phyloP scores from a whole-genome alignment of 1,140 invertebrate genomes.

The Drosophila orena region DNA sequence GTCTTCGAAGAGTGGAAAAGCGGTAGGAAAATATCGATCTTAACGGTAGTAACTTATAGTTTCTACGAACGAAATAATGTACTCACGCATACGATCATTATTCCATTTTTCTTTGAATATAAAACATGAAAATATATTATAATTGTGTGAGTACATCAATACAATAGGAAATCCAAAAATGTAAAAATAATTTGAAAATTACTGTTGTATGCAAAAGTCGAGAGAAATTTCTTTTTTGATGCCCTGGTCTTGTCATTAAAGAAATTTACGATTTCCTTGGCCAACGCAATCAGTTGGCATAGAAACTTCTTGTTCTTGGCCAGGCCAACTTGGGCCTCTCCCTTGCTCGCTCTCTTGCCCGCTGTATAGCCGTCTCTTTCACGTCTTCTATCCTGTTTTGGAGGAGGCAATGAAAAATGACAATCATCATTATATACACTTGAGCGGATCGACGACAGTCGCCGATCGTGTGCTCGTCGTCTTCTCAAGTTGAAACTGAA shows the following conservation, averaged over 20 bases:
- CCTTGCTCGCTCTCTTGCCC: slow-evolving; percentile 2
- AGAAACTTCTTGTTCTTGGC: slow-evolving; percentile 39
- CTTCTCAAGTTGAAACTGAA: slow-evolving; percentile 58
- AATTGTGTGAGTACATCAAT: too few relatives aligned
- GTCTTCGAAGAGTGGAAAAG: neutral
- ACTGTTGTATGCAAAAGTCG: neutral
- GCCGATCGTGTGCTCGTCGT: slow-evolving; percentile 19
- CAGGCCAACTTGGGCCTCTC: slow-evolving; percentile 5
- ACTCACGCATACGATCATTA: too few relatives aligned
- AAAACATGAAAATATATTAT: too few relatives aligned
- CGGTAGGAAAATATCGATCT: too few relatives aligned
- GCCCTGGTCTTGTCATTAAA: neutral
- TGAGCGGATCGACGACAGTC: slow-evolving; percentile 40
- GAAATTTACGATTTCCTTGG: slow-evolving; percentile 36
- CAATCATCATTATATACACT: slow-evolving; percentile 80
- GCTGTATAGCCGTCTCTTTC: neutral
- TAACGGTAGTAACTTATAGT: neutral
- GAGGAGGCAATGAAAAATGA: slow-evolving; percentile 69
- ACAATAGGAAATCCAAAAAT: neutral
- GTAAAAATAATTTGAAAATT: slow-evolving; percentile 1
- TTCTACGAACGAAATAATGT: too few relatives aligned
- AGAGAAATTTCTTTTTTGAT: neutral
- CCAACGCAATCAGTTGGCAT: slow-evolving; percentile 26
- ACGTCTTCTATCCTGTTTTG: slow-evolving; percentile 12
- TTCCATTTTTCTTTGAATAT: too few relatives aligned